Evolutionary conservation across 2,888 invertebrate species (phyloP).

Genomic region (Cephus nigrinus): DNA sequence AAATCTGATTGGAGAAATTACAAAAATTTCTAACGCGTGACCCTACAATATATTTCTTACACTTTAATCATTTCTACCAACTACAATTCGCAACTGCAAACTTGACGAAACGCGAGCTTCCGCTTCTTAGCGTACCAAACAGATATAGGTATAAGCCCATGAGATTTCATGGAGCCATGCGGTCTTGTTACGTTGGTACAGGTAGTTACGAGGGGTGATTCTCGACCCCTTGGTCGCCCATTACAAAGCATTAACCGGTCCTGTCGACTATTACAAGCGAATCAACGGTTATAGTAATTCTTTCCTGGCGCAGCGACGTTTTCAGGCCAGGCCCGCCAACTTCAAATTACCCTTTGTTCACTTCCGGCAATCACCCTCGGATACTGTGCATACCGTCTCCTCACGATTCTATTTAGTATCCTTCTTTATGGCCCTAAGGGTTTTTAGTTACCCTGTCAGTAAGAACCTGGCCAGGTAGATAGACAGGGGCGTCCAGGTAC

Average conservation of each 20-base stretch:
- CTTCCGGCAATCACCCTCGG: slow-evolving; percentile 14
- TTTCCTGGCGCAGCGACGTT: slow-evolving; percentile 23
- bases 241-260: slow-evolving; percentile 57
- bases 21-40: too few relatives aligned
- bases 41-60: too few relatives aligned
- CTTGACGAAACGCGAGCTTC: too few relatives aligned
- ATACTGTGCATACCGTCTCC: neutral
- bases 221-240: slow-evolving; percentile 44
- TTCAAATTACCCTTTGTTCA: slow-evolving; percentile 38
- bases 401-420: neutral
- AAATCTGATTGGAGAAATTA: too few relatives aligned
- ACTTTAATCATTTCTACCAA: too few relatives aligned
- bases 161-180: slow-evolving; percentile 56
- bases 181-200: slow-evolving; percentile 51
- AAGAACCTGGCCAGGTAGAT: too few relatives aligned
- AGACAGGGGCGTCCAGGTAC: neutral
- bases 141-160: slow-evolving; percentile 22
- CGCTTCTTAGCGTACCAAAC: too few relatives aligned
- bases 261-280: slow-evolving; percentile 45
- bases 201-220: slow-evolving; percentile 54
- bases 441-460: neutral
- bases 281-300: slow-evolving; percentile 44
- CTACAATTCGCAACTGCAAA: too few relatives aligned
- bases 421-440: neutral
- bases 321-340: slow-evolving; percentile 27